A percentile compares a stretch with the other conserved stretches of the same genome.
Evolutionary conservation across 2,113 vertebrate species (phyloP).

Genomic region (Dryoscopus gambensis): DNA sequence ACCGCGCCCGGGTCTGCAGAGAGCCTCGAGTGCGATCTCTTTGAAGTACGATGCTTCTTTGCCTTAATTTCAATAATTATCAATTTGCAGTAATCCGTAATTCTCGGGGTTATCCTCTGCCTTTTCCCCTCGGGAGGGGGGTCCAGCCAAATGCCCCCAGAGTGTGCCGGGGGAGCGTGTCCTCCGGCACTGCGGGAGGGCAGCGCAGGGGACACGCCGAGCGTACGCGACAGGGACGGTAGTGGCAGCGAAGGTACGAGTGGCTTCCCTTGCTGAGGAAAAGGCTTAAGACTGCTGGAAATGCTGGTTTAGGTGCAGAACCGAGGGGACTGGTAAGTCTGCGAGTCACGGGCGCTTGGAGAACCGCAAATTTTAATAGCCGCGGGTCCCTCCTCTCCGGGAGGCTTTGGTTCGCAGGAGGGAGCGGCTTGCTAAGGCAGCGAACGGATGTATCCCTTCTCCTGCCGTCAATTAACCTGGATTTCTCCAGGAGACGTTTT

Average conservation of each 20-base stretch:
- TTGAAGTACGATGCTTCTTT: neutral
- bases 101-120: neutral
- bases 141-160: rapidly evolving
- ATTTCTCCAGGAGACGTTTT: neutral
- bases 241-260: rapidly evolving
- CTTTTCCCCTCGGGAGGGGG: neutral
- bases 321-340: neutral
- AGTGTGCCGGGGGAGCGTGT: rapidly evolving
- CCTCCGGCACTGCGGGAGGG: neutral
- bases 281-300: neutral
- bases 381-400: neutral
- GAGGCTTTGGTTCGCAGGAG: neutral
- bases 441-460: neutral
- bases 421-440: neutral
- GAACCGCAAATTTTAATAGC: neutral
- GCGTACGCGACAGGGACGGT: rapidly evolving
- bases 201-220: neutral
- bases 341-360: neutral
- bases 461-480: neutral
- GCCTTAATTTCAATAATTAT: neutral
- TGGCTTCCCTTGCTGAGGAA: neutral
- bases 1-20: neutral
- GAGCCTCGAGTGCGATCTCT: neutral
- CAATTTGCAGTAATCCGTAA: rapidly evolving
- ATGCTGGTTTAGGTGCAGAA: neutral